Evolutionary conservation across 2,888 invertebrate genomes (phyloP).

Genomic region (Eilema depressum): DNA sequence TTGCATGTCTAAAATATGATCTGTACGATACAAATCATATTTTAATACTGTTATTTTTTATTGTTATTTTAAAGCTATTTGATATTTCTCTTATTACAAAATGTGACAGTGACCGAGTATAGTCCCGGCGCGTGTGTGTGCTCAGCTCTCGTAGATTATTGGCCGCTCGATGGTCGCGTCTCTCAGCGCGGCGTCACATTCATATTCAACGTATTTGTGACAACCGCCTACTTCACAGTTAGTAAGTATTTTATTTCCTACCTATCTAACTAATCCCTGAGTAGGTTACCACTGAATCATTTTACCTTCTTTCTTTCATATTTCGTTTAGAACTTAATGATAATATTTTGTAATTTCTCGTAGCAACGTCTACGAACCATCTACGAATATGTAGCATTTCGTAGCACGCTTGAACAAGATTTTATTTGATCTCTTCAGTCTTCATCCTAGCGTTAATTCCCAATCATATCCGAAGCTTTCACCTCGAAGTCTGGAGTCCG

Average conservation of each 20-base stretch:
- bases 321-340: not conserved
- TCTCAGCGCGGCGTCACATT: slow-evolving; percentile 18
- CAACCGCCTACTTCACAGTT: not conserved
- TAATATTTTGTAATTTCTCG: slow-evolving; percentile 45
- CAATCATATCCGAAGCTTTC: no score
- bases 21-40: no score
- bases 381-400: slow-evolving; percentile 55
- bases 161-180: slow-evolving; percentile 24
- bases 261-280: not conserved
- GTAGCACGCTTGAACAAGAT: slow-evolving; percentile 28
- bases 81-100: not conserved
- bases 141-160: slow-evolving; percentile 51
- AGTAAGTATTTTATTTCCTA: slow-evolving; percentile 8
- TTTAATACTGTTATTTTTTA: not conserved
- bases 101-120: slow-evolving; percentile 31
- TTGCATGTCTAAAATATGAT: no score
- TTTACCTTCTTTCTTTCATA: no score
- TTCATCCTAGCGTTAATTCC: no score
- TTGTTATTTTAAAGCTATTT: not conserved
- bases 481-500: no score
- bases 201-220: slow-evolving; percentile 16
- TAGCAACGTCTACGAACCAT: slow-evolving; percentile 61
- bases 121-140: slow-evolving; percentile 28
- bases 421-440: no score
- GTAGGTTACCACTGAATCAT: not conserved